Evolutionary conservation across 2,888 invertebrate genomes (phyloP), one percentile per base, ranked within the genome.

Genomic region (Amblyteles armatorius): DNA sequence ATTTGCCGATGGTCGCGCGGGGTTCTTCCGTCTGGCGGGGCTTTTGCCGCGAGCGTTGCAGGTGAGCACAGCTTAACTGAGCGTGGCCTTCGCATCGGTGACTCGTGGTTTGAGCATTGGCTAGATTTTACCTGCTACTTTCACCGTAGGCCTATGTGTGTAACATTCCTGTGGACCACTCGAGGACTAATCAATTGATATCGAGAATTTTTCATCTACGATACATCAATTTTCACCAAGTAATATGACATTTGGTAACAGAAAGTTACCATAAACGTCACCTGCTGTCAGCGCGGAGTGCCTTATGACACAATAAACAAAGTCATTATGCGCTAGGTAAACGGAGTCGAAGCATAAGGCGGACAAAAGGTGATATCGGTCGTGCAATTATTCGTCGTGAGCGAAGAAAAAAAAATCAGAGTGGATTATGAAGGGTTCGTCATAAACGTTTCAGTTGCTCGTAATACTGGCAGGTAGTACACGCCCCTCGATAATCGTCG

Each of bases 221-320:
- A 48, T 16, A 13, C 16, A 48, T 48, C 3, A 3, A 48, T 48
- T 48, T 48, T 48, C 44, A 48, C 29, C 19, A 76, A 36, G 1
- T 13, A 40, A 9, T 50, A 40, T 36, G 4, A 29, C 1, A 11
- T 16, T 22, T 13, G 11, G 50, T 13, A 22, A 36, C 9, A 33
- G 11, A 48, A 57, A 67, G 5, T 67, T 55, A n/a, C 7, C 26
- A 65, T 48, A 65, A 48, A 89, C 84, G 91, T 90, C 92, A 92
- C 90, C 91, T 91, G 92, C 79, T 60, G 83, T 60, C 76, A 11
- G 71, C 29, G 48, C 44, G 87, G 81, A 87, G 19, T 19, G 83
- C 90, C 72, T 92, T 90, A 90, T 90, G 91, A 91, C 90, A 85
- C 82, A 85, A 90, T 91, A 92, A 93, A 93, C 93, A 92, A 93